Conservation (phyloP, 2,113 vertebrate species). For the Alligator sinensis region DNA sequence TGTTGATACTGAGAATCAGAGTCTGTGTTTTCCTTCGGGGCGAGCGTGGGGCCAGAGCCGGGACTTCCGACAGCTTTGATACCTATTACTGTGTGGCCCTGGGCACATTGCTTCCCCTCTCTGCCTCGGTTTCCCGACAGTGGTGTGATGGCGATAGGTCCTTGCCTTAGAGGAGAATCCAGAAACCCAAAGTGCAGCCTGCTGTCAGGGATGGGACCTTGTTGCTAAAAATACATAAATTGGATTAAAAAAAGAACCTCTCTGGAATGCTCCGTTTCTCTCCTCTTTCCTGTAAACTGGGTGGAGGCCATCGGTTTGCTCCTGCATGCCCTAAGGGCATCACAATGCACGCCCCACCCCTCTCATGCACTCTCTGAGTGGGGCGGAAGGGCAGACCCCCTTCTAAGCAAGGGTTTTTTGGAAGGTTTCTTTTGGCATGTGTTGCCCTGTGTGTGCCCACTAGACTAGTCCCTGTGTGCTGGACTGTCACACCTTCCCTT, state of each 20-base stretch:
- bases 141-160: not conserved
- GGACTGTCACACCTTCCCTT: not conserved
- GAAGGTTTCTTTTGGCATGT: not conserved
- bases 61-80: not conserved
- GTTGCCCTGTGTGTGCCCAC: accelerated
- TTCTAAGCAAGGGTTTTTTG: not conserved
- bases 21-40: not conserved
- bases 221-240: not conserved
- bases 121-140: accelerated
- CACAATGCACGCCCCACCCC: no score
- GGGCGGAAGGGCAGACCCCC: not conserved
- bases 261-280: not conserved
- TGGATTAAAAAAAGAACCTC: not conserved
- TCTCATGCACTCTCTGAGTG: not conserved
- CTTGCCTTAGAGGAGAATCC: not conserved
- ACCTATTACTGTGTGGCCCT: accelerated
- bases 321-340: accelerated
- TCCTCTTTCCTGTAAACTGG: accelerated
- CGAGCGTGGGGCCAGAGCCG: accelerated
- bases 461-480: accelerated
- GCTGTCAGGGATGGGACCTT: not conserved
- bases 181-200: not conserved
- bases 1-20: not conserved
- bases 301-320: accelerated
- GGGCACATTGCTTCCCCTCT: not conserved